Base-by-base conservation (phyloP, 1,140 invertebrate genomes). In the Odontomachus brunneus region DNA sequence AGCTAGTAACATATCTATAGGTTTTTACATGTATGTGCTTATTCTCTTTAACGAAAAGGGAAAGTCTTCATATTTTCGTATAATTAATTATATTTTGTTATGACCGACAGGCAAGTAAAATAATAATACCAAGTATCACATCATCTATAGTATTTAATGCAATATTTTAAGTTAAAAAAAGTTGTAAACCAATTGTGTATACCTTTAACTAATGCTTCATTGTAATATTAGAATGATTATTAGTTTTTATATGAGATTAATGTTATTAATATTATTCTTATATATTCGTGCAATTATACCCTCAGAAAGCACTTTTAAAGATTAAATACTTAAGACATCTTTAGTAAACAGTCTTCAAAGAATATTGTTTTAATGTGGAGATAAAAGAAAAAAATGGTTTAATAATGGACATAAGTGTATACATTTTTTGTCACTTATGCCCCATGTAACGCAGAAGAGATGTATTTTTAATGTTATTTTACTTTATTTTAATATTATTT, bases 401-500 rank as follows among this genome's bases (percentile, higher is more conserved):
- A 17, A 69, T 33, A 65, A 66, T 72, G 15, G 60, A 29, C 60
- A 65, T 22, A 66, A 76, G 17, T 66, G 65, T 29, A 38, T 65
- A 26, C 67, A 67, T 75, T 19, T 17, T 53, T 38, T 55, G 49
- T 78, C 44, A 65, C 60, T n/a, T 76, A 3, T 65, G 22, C 29
- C 67, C 53, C 7, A 55, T 75, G n/a, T 75, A 55, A 49, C 0
- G 12, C 0, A 24, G 11, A 22, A 63, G 49, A 24, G 15, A 48
- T 19, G 33, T 66, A 55, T 53, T 49, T 85, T 15, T 78, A 51
- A 33, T 14, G n/a, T 60, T 33, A 12, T 19, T 67, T 78, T 49
- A 19, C 3, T 53, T 84, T 33, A 66, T 76, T n/a, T 53, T 51
- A 48, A n/a, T 53, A 65, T 72, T 80, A 24, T 33, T 66, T 62